Conservation (phyloP, 64 coral and sea anemone genomes). For the Montipora efflorescens region DNA sequence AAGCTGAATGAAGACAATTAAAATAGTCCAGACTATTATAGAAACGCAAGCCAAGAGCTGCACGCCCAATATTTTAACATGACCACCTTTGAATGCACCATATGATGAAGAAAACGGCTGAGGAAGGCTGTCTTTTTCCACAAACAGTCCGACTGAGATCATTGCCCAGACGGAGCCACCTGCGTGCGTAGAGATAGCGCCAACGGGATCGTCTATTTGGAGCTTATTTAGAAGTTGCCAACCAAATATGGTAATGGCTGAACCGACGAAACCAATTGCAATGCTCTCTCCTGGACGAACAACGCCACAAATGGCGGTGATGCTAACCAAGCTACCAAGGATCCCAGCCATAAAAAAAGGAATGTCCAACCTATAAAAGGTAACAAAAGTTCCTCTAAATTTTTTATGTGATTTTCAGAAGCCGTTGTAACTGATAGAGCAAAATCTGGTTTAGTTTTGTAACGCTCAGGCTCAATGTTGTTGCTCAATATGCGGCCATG, state of each 20-base stretch:
- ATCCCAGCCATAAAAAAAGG: constrained; percentile 87
- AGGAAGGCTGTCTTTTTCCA: constrained; percentile 78
- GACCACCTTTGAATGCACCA: constrained; percentile 86
- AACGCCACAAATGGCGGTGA: constrained; percentile 94
- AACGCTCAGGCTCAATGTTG: no score
- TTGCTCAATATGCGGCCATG: no score
- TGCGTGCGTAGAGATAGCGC: constrained; percentile 82
- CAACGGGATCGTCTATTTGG: constrained; percentile 87
- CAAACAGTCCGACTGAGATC: constrained; percentile 92
- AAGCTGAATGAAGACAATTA: constrained; percentile 63
- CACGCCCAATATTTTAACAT: constrained; percentile 77
- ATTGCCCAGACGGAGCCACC: constrained; percentile 90
- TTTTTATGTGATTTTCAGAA: no score
- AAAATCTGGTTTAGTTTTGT: no score
- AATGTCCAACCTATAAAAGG: constrained; percentile 77
- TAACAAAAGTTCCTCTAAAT: background rate
- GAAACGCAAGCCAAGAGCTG: constrained; percentile 72
- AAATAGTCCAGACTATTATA: constrained; percentile 59
- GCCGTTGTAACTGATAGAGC: no score
- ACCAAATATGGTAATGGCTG: constrained; percentile 78
- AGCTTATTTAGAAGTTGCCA: constrained; percentile 81
- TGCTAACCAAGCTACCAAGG: constrained; percentile 88
- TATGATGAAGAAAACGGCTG: constrained; percentile 75
- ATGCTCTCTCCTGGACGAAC: constrained; percentile 92
- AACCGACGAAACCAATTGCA: constrained; percentile 84